Base-by-base conservation (phyloP, 2,888 invertebrate species). In the Alcis repandata region DNA sequence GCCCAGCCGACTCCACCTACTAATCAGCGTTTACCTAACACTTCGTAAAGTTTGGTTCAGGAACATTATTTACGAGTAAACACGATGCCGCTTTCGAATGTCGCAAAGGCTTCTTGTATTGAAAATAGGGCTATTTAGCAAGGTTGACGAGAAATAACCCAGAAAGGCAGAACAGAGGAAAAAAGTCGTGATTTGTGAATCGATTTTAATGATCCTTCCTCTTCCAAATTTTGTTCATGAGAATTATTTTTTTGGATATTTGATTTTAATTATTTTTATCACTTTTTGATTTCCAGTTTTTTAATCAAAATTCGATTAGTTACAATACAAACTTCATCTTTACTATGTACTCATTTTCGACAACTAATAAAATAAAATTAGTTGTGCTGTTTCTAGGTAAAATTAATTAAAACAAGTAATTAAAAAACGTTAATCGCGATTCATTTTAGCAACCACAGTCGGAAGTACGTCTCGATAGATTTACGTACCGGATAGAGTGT, bases 111-210 rank as follows among this genome's bases (percentile, higher is more conserved):
- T 43, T 54, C 62, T 36, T 48, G 54, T 65, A 52, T 65, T 62
- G 67, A 56, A 71, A 70, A 74, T 70, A 59, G 71, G 61, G 68
- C 66, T 63, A 72, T 74, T 68, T 58, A 51, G 69, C 59, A 69
- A 63, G 48, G 52, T 63, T 38, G 48, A 20, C 13, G 11, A 45
- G 38, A 19, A 61, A 40, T 41, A 15, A 49, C 41, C 20, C 27
- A 4, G 22, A 22, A 53, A 10, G 22, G 20, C 19, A 7, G 7
- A 19, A 13, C 20, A 22, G 0, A 11, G 27, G 27, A 27, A 27
- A 6, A 27, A 27, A 27, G 27, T 27, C 27, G 27, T 27, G 3
- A 27, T 2, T 27, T 27, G 27, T 27, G 27, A 27, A 27, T 6
- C 27, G 27, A 27, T 27, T 27, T 27, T n/a, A n/a, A n/a, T n/a